Conservation (phyloP, 2,888 invertebrate species). For the Oxystoma pomonae region DNA sequence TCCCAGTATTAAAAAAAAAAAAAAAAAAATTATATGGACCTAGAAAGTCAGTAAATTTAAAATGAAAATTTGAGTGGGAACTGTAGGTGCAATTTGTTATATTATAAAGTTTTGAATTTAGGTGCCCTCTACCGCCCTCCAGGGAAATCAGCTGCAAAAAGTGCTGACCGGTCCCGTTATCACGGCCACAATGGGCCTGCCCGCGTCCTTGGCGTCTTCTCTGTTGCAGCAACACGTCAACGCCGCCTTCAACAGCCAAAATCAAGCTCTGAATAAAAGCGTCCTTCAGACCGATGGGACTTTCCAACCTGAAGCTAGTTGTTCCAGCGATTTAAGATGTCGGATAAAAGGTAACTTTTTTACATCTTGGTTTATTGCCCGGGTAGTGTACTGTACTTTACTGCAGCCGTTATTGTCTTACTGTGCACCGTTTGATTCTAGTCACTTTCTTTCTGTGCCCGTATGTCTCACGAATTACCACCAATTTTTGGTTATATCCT, state of each 20-base stretch:
- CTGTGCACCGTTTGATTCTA: no score
- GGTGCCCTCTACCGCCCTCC: conserved; percentile 78
- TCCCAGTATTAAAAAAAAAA: no score
- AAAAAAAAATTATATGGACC: no score
- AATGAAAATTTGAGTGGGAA: no score
- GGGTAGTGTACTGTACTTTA: no score
- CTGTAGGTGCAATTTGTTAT: no score
- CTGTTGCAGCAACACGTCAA: conserved; percentile 87
- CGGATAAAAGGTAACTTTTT: background rate
- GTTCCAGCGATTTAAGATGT: background rate
- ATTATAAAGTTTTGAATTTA: conserved; percentile 10
- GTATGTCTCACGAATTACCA: no score
- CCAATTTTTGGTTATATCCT: no score
- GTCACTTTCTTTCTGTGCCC: no score
- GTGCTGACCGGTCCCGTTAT: conserved; percentile 85
- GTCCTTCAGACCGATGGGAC: conserved; percentile 35
- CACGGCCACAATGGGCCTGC: conserved; percentile 84
- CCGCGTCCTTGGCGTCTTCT: conserved; percentile 74
- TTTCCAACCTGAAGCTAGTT: background rate
- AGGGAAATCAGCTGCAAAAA: conserved; percentile 58
- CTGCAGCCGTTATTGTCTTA: no score
- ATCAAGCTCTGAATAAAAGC: conserved; percentile 28
- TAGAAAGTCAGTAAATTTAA: no score
- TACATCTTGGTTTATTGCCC: no score
- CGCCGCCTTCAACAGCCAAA: conserved; percentile 55